These are phyloP conservation scores for Masnerella sp. DNA, from an alignment of 2,888 invertebrate genomes.

Conservation along the genomic window DNA sequence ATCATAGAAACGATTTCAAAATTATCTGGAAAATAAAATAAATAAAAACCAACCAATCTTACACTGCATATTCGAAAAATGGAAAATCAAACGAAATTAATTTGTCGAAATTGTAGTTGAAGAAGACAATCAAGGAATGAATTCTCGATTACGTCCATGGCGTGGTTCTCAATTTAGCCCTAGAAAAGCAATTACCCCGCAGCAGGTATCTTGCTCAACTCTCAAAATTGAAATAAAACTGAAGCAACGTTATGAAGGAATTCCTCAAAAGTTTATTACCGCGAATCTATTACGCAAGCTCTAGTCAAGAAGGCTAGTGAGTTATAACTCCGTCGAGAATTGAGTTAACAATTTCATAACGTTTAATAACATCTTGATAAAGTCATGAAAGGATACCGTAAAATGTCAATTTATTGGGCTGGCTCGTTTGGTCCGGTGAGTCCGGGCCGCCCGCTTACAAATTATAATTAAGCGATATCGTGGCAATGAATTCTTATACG, in stretches of 20 bases:
- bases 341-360: conserved; percentile 57
- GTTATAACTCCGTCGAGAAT: conserved; percentile 48
- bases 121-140: too few relatives aligned
- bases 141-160: too few relatives aligned
- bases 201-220: too few relatives aligned
- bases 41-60: too few relatives aligned
- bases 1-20: too few relatives aligned
- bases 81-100: too few relatives aligned
- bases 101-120: too few relatives aligned
- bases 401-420: conserved; percentile 54
- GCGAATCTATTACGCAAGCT: conserved; percentile 36
- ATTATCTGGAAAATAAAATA: too few relatives aligned
- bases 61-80: too few relatives aligned
- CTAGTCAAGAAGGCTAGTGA: conserved; percentile 43
- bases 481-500: conserved; percentile 48
- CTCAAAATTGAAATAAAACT: conserved; percentile 14
- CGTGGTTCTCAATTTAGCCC: too few relatives aligned
- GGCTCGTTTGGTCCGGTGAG: conserved; percentile 20
- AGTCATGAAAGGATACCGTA: conserved; percentile 47
- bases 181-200: too few relatives aligned
- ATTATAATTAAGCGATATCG: conserved; percentile 46
- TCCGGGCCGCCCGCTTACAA: conserved; percentile 16
- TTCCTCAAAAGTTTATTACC: conserved; percentile 33
- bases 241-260: conserved; percentile 24
- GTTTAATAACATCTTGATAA: conserved; percentile 57